Percentiles rank a stretch among this genome's conserved stretches.
Evolutionary conservation across 2,113 vertebrate species (phyloP).

Genomic region (Pelecanoides urinatrix): DNA sequence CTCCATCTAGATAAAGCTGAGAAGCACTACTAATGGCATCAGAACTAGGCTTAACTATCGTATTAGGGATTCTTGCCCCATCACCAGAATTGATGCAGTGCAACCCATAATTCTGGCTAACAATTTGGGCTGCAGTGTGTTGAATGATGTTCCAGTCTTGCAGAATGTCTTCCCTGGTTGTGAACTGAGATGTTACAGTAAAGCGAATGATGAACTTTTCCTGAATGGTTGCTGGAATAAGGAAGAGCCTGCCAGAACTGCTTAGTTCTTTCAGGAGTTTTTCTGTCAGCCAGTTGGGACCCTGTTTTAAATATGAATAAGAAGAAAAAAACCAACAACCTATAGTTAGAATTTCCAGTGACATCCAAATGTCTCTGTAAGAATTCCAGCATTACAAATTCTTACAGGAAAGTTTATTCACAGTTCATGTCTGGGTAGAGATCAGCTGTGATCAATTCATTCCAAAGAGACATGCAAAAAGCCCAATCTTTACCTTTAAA

Average conservation of each 20-base stretch:
- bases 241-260: constrained; percentile 85
- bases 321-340: background rate
- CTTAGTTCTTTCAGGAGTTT: constrained; percentile 85
- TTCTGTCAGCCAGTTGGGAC: constrained; percentile 88
- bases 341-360: background rate
- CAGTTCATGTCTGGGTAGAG: background rate
- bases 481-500: constrained; percentile 79
- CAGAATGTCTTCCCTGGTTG: constrained; percentile 85
- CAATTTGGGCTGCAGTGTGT: constrained; percentile 71
- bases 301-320: constrained; percentile 68
- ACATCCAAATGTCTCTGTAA: background rate
- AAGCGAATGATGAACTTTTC: constrained; percentile 93
- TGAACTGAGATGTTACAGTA: constrained; percentile 93
- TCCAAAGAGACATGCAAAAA: background rate
- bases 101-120: constrained; percentile 61
- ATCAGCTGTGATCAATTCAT: background rate
- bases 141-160: constrained; percentile 89
- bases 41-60: background rate
- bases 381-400: background rate
- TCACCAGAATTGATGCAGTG: background rate
- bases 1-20: background rate
- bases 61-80: background rate
- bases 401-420: background rate
- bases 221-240: constrained; percentile 86
- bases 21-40: background rate